phyloP scores from a whole-genome alignment of 2,113 vertebrate genomes.

The Tauraco erythrolophus region DNA sequence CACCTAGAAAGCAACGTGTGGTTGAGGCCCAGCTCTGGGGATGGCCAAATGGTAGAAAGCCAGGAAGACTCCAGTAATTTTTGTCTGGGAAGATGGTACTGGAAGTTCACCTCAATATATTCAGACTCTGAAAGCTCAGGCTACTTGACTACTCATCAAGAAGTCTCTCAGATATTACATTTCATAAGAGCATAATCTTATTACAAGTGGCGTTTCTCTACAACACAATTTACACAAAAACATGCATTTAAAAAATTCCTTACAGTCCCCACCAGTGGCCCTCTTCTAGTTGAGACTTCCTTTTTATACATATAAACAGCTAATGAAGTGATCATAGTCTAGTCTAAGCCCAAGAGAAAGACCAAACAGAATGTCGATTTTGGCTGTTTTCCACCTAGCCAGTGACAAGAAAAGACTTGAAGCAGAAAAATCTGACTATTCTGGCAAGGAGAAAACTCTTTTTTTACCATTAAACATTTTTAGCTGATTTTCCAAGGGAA shows the following conservation, averaged over 20 bases:
- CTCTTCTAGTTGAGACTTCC: background rate
- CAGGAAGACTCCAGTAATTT: background rate
- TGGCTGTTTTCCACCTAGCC: constrained; percentile 7
- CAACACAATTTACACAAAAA: background rate
- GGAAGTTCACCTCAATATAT: background rate
- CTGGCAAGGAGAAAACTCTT: background rate
- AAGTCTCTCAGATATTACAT: background rate
- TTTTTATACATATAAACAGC: constrained; percentile 39
- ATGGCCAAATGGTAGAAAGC: background rate
- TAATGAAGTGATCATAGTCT: constrained; percentile 60
- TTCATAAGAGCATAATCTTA: background rate
- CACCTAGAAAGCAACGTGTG: background rate
- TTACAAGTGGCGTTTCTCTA: background rate
- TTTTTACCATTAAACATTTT: background rate
- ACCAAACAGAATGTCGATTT: constrained; percentile 5
- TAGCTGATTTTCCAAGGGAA: background rate
- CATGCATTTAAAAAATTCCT: accelerated
- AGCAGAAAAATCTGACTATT: background rate
- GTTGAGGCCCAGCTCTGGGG: background rate
- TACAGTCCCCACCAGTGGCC: background rate
- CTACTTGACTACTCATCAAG: background rate
- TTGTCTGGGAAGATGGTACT: background rate
- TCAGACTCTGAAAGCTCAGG: background rate
- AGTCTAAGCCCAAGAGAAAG: constrained; percentile 55
- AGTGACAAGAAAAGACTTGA: background rate